A percentile compares a stretch with the other conserved stretches of the same genome.
These are phyloP conservation scores for Tarsius wallacei DNA, from an alignment of 2,797 vertebrate species.

Conservation along the genomic window DNA sequence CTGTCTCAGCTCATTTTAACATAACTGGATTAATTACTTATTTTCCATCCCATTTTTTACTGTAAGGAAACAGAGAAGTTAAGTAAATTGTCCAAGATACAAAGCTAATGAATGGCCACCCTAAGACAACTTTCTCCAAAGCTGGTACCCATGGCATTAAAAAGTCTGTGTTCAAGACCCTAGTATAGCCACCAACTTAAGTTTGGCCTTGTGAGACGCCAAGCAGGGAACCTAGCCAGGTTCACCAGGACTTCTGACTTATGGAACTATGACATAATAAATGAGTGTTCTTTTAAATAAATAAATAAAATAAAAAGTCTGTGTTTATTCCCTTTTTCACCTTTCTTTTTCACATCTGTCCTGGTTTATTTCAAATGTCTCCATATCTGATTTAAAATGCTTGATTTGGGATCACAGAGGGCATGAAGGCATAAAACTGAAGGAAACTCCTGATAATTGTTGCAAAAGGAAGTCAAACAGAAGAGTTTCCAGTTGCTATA, in stretches of 20 bases:
- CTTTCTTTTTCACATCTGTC: neutral
- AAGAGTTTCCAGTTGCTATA: neutral
- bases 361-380: neutral
- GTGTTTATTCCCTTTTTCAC: neutral
- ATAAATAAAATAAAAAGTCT: neutral
- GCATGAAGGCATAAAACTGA: neutral
- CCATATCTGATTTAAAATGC: neutral
- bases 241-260: too few relatives aligned
- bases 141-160: neutral
- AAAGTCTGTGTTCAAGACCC: neutral
- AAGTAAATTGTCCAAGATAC: neutral
- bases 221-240: too few relatives aligned
- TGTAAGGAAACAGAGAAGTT: conserved; percentile 3
- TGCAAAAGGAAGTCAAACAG: neutral
- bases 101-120: neutral
- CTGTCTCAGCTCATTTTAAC: neutral
- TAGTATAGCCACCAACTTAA: too few relatives aligned
- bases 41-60: neutral
- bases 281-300: too few relatives aligned
- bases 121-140: neutral
- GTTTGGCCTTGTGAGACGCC: too few relatives aligned
- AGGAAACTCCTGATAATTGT: neutral
- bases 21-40: neutral
- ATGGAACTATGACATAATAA: too few relatives aligned
- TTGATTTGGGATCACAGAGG: neutral